Conservation (phyloP, 2,113 vertebrate genomes). For the Xiphias gladius region DNA sequence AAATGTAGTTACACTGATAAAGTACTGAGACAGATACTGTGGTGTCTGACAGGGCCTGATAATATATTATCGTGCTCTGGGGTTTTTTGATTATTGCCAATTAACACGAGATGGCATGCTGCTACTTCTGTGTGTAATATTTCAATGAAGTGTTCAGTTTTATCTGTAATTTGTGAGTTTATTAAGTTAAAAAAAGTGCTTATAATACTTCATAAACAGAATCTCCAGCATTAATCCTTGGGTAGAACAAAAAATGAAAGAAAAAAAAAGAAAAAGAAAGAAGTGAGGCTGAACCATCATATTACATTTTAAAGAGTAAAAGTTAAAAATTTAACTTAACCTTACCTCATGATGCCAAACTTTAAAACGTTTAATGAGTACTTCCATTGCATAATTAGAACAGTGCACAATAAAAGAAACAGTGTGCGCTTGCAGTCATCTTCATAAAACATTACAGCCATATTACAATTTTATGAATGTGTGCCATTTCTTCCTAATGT, state of each 20-base stretch:
- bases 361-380: constrained; percentile 14
- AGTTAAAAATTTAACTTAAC: constrained; percentile 19
- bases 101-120: constrained; percentile 20
- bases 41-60: constrained; percentile 1
- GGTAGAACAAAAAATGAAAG: no score
- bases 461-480: background rate
- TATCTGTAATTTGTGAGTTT: background rate
- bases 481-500: background rate
- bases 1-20: constrained; percentile 23
- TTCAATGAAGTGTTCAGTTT: background rate
- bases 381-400: background rate
- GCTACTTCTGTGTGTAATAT: background rate
- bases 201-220: background rate
- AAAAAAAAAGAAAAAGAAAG: no score
- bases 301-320: constrained; percentile 7
- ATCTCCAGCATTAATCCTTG: background rate
- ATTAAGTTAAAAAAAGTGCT: background rate
- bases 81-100: constrained; percentile 30
- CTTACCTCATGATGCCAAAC: background rate
- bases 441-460: background rate
- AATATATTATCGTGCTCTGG: constrained; percentile 25
- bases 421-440: background rate
- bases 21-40: constrained; percentile 5
- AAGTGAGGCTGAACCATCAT: background rate
- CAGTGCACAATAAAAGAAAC: background rate